Evolutionary conservation across 2,888 invertebrate species (phyloP).

Genomic region (Drosophila meridiana): DNA sequence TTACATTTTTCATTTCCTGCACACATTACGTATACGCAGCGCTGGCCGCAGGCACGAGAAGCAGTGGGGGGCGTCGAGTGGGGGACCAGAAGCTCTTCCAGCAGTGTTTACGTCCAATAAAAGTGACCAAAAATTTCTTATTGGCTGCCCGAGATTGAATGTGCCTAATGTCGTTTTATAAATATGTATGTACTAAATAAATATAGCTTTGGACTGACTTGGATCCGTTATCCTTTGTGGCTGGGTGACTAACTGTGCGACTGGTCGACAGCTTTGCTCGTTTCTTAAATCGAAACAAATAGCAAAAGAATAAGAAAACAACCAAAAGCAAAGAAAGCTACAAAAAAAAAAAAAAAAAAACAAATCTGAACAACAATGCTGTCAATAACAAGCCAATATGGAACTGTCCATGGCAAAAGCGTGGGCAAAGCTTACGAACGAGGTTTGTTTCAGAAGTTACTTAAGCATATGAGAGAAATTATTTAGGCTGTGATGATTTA

Average conservation of each 20-base stretch:
- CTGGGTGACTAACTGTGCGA: constrained; percentile 63
- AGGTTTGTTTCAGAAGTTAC: constrained; percentile 8
- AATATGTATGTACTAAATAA: constrained; percentile 23
- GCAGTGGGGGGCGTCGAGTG: neutral
- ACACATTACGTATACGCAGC: constrained; percentile 66
- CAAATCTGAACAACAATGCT: constrained; percentile 62
- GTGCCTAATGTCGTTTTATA: constrained; percentile 63
- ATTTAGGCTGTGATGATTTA: no score
- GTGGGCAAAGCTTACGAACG: constrained; percentile 29
- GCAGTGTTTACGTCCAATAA: constrained; percentile 58
- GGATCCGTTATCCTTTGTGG: constrained; percentile 54
- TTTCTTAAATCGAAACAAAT: constrained; percentile 43
- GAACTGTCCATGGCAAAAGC: constrained; percentile 43
- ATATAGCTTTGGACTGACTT: constrained; percentile 45
- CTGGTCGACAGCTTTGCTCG: constrained; percentile 59
- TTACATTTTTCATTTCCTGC: constrained; percentile 77
- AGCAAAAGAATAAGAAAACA: constrained; percentile 10
- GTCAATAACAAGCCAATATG: constrained; percentile 74
- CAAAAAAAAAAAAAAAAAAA: constrained; percentile 3
- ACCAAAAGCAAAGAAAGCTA: constrained; percentile 5
- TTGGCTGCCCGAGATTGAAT: constrained; percentile 43
- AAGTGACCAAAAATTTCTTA: constrained; percentile 65
- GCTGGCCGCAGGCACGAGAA: constrained; percentile 8
- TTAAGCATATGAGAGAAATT: no score
- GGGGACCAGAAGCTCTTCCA: constrained; percentile 10